Base-by-base conservation (phyloP, 2,888 invertebrate species). In the Epinotia demarniana region DNA sequence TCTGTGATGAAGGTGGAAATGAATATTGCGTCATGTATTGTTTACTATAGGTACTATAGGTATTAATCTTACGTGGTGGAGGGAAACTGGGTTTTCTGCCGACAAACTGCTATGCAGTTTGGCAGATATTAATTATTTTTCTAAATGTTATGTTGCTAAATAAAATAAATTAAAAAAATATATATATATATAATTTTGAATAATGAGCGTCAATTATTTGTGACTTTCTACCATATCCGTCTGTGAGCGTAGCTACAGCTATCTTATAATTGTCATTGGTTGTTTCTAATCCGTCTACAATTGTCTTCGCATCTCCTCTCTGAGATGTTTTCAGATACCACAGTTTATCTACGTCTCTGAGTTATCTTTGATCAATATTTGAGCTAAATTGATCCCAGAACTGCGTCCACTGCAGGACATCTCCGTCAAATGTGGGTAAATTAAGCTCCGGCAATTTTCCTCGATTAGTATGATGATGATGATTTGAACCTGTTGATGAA, bases 201-300 rank as follows among this genome's bases (percentile, higher is more conserved):
- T 70, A 53, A 53, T 70, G 61, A 4, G 70, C 61, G 33, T 70
- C 49, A 9, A 61, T 33, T 23, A 58, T 43, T 12, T 58, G 46
- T 16, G 9, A 11, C 12, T 19, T n/a, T 16, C 18, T 46, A 6
- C 69, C 69, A 46, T 69, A 69, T 19, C 69, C 16, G 6, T 11
- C 13, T 6, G 8, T 27, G 9, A 61, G 39, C 18, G 18, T 23
- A 8, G 23, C 58, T 13, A 58, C 11, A 2, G 58, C 58, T 19
- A 58, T 58, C 23, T 58, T 19, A 12, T 58, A 58, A 18, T 19
- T 58, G 13, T 19, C 23, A 12, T 58, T 58, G 11, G 23, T 58
- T 4, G 58, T 58, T 3, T 58, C 58, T 12, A 58, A 19, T 58
- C 58, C 58, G 19, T 58, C 23, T 2, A 58, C 12, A 19, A 58